Percentiles rank a stretch among this genome's conserved stretches.
phyloP scores from a whole-genome alignment of 2,113 vertebrate genomes.

The Hippocampus abdominalis region DNA sequence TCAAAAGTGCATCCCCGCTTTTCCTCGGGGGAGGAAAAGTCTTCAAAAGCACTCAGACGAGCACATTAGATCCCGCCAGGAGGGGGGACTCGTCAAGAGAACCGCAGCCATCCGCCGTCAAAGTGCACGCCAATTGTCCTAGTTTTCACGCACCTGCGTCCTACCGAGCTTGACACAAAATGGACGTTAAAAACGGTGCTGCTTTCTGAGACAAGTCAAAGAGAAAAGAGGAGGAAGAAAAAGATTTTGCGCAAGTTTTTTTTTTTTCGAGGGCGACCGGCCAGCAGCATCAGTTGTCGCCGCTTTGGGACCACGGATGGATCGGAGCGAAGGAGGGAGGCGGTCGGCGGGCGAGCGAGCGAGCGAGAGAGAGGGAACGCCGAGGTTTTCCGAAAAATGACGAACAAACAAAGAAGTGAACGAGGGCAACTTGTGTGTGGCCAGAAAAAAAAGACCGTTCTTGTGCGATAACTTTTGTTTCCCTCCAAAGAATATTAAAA shows the following conservation, averaged over 20 bases:
- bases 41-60: conserved; percentile 23
- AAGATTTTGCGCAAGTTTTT: conserved; percentile 48
- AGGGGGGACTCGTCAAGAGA: conserved; percentile 35
- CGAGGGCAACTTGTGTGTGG: no score
- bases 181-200: conserved; percentile 5
- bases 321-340: conserved; percentile 16
- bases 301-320: conserved; percentile 42
- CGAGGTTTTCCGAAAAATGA: neutral
- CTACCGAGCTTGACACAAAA: conserved; percentile 29
- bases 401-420: neutral
- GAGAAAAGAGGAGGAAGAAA: neutral
- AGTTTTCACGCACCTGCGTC: conserved; percentile 48
- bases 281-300: conserved; percentile 59
- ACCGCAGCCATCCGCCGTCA: conserved; percentile 50
- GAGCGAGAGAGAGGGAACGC: neutral
- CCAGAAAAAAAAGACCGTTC: neutral
- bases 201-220: neutral
- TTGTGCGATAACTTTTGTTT: neutral
- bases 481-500: neutral
- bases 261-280: conserved; percentile 16
- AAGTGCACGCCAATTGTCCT: conserved; percentile 56
- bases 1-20: conserved; percentile 35
- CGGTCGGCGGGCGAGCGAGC: neutral
- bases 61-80: conserved; percentile 26
- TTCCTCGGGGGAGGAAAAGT: conserved; percentile 12